Conservation (phyloP, 2,113 vertebrate species). For the Menura novaehollandiae region DNA sequence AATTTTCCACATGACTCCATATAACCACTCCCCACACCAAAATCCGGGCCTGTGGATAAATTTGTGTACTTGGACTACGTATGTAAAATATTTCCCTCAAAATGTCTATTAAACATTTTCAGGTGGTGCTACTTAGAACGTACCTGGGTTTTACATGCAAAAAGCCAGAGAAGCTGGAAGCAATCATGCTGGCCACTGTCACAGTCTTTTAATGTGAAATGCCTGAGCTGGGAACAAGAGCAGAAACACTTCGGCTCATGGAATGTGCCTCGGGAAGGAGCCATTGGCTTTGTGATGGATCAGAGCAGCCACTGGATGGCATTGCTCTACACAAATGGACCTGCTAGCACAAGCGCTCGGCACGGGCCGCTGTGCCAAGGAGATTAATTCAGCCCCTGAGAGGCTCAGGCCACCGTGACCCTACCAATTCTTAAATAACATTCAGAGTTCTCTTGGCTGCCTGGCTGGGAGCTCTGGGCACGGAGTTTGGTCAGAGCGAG, state of each 20-base stretch:
- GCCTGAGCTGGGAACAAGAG: not conserved
- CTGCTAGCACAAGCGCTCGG: not conserved
- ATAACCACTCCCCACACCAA: not conserved
- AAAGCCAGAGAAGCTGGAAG: not conserved
- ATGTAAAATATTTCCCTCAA: not conserved
- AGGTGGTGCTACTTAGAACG: not conserved
- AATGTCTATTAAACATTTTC: not conserved
- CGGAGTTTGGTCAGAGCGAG: not conserved
- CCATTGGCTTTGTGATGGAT: not conserved
- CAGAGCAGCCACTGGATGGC: slow-evolving; percentile 35
- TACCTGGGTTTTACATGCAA: not conserved
- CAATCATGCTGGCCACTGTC: not conserved
- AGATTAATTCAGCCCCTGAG: not conserved
- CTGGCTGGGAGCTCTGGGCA: not conserved
- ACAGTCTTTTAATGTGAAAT: not conserved
- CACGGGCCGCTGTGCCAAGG: not conserved
- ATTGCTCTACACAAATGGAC: not conserved
- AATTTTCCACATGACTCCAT: not conserved
- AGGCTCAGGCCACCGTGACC: slow-evolving; percentile 26
- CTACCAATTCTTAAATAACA: slow-evolving; percentile 12
- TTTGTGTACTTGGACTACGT: not conserved
- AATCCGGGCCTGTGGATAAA: not conserved
- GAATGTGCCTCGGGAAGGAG: not conserved
- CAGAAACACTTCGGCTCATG: not conserved
- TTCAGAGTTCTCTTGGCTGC: not conserved